Conservation (phyloP, 2,113 vertebrate species). For the Pygoscelis antarcticus region DNA sequence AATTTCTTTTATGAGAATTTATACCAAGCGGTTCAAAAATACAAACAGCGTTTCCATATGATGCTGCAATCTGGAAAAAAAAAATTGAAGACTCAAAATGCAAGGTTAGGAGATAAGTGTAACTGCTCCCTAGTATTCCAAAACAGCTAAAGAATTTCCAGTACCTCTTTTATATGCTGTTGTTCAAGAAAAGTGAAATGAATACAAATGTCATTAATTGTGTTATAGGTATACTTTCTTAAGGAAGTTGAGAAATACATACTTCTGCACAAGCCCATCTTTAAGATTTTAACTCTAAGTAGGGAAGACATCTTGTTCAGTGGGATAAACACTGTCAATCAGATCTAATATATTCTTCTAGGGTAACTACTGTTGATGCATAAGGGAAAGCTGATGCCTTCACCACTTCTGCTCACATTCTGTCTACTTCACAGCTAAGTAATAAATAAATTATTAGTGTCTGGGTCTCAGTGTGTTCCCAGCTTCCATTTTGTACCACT, state of each 20-base stretch:
- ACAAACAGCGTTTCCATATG: slow-evolving; percentile 97
- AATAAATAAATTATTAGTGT: slow-evolving; percentile 24
- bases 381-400: slow-evolving; percentile 12
- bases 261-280: background rate
- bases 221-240: background rate
- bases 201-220: background rate
- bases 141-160: background rate
- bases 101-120: background rate
- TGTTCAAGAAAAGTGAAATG: background rate
- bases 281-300: background rate
- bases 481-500: background rate
- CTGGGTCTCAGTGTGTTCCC: background rate
- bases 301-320: background rate
- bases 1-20: slow-evolving; percentile 94
- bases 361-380: background rate
- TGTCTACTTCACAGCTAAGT: background rate
- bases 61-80: slow-evolving; percentile 91
- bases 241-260: background rate
- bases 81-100: background rate
- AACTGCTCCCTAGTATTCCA: background rate
- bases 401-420: background rate
- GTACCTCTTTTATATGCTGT: background rate
- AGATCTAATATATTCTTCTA: background rate
- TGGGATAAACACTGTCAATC: background rate
- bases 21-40: slow-evolving; percentile 94